Evolutionary conservation across 2,113 vertebrate species (phyloP), one percentile per base, ranked within the genome.

Genomic region (Struthidea cinerea): DNA sequence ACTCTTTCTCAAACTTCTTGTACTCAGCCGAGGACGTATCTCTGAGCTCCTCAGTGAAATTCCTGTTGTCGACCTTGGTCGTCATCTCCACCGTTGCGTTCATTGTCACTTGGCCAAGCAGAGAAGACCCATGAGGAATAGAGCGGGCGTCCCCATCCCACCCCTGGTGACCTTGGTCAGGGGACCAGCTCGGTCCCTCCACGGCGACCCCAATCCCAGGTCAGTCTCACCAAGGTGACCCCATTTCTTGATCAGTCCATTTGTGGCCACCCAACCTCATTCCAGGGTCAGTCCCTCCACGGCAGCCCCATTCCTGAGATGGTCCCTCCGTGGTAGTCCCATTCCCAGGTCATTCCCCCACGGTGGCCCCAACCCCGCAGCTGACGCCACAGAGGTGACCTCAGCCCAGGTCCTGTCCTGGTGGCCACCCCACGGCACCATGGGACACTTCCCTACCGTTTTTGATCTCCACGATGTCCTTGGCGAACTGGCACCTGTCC

Each of bases 1-100:
- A 82, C 2, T 3, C 35, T 1, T 1, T 0, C 3, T 11, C 19
- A 3, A 82, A 82, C 0, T 49, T 0, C 64, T 4, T 4, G 64
- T n/a, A 82, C 9, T 3, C 35, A 0, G 3, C 0, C 2, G 79
- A 82, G 7, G 3, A 4, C 1, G 1, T 0, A 4, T 69, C 0
- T 0, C 1, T 1, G 30, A 69, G 30, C 0, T 41, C 2, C 0
- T 39, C 3, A 0, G 16, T 1, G 4, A 42, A 59, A n/a, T 3
- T 3, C 11, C 9, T 7, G 74, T 60, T 26, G 3, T 50, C 9
- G 0, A 82, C 3, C 16, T 50, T 50, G 53, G 79, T 9, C 4
- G 1, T 28, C 65, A 82, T 82, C 44, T 19, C 35, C 79, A 82
- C 79, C 15, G 44, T 82, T 0, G 79, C 44, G 1, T 35, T 50